Evolutionary conservation across 2,113 vertebrate genomes (phyloP).

Genomic region (Stigmatopora nigra): DNA sequence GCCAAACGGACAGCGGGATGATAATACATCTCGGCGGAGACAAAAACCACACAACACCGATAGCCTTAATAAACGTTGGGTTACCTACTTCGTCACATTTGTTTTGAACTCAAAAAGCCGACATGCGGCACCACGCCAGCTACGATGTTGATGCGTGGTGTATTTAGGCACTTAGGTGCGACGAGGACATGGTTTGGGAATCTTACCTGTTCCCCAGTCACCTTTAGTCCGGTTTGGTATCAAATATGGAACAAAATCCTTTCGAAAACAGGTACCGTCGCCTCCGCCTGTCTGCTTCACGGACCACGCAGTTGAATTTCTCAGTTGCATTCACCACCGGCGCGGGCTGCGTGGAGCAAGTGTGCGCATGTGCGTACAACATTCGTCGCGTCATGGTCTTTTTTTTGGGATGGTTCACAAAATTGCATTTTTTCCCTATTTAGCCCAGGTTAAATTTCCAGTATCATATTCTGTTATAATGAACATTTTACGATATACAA

Average conservation of each 20-base stretch:
- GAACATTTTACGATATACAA: too few relatives aligned
- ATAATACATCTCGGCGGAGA: accelerated
- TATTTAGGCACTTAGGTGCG: background rate
- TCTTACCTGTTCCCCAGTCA: constrained; percentile 53
- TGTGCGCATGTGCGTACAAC: constrained; percentile 51
- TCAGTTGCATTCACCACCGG: constrained; percentile 55
- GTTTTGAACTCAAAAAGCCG: constrained; percentile 59
- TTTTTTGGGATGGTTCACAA: too few relatives aligned
- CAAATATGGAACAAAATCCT: constrained; percentile 29
- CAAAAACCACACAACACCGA: background rate
- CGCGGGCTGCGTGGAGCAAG: constrained; percentile 43
- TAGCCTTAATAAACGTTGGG: background rate
- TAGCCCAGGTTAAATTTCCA: too few relatives aligned
- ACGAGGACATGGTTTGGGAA: accelerated
- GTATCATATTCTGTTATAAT: too few relatives aligned
- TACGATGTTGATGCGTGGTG: constrained; percentile 31
- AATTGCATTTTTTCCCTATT: too few relatives aligned
- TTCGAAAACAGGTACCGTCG: constrained; percentile 20
- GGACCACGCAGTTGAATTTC: constrained; percentile 71
- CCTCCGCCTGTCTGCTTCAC: constrained; percentile 42
- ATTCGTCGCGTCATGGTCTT: background rate
- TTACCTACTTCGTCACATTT: constrained; percentile 52
- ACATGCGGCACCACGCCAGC: constrained; percentile 53
- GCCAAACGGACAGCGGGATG: accelerated
- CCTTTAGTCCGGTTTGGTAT: constrained; percentile 30